Base-by-base conservation (phyloP, 2,888 invertebrate species). In the Drosophila tripunctata region DNA sequence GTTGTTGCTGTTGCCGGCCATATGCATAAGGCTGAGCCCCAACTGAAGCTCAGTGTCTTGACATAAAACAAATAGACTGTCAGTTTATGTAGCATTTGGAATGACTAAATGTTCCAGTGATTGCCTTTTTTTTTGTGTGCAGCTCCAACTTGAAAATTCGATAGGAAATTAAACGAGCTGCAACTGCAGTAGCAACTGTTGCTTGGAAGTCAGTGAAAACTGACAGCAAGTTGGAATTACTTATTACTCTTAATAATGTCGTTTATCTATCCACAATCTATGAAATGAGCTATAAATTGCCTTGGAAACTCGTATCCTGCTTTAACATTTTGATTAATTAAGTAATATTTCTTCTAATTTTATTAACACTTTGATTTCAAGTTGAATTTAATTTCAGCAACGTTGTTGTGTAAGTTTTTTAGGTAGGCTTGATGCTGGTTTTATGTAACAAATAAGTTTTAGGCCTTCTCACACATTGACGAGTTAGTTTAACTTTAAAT, bases 21-120 rank as follows among this genome's bases (percentile, higher is more conserved):
- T 63, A 63, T 52, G 50, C 63, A 50, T 47, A 19, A 45, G 48
- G 45, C 74, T 65, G 40, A 57, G 52, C 48, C 44, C 72, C 55
- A 55, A 73, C 63, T 73, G 61, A 67, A 70, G 62, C 67, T 83
- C 64, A 50, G 60, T 50, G 75, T 27, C 75, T 76, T 81, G 81
- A 81, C 81, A 81, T 67, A 81, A 81, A 81, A 81, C 81, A 81
- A 81, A 81, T 85, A 81, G 81, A 86, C 81, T 81, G 81, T 81
- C 81, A 81, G 81, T 81, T 81, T 81, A 81, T 74, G 86, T 76
- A 79, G 86, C 80, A 62, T 82, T 81, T 62, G 81, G 83, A 76
- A 85, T 85, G 81, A 81, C 81, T 81, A 81, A 81, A 81, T 85
- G 86, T 63, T 69, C 66, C 70, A 48, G 51, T 85, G 81, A 81